phyloP scores from a whole-genome alignment of 2,888 invertebrate genomes.

The Yponomeuta malinellus region DNA sequence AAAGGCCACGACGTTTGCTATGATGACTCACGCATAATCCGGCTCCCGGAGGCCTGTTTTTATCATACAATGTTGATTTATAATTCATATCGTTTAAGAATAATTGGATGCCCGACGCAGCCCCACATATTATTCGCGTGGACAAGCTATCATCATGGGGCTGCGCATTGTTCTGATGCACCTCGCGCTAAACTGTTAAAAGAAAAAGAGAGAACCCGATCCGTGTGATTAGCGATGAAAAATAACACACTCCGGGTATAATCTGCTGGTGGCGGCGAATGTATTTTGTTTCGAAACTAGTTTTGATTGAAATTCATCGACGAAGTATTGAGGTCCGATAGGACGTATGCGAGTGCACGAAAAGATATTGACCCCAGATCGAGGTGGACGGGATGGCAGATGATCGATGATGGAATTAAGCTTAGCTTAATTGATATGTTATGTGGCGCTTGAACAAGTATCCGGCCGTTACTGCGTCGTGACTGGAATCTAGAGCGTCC shows the following conservation, averaged over 20 bases:
- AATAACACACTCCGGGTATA: slow-evolving; percentile 16
- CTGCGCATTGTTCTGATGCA: slow-evolving; percentile 36
- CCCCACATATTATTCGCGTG: slow-evolving; percentile 37
- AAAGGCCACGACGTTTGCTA: slow-evolving; percentile 23
- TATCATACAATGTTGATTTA: slow-evolving; percentile 37
- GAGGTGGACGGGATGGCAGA: slow-evolving; percentile 61
- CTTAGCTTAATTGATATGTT: slow-evolving; percentile 52
- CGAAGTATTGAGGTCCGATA: slow-evolving; percentile 41
- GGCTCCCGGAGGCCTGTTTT: slow-evolving; percentile 28
- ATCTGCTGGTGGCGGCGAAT: slow-evolving; percentile 30
- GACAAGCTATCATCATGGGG: slow-evolving; percentile 41
- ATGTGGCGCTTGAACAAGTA: slow-evolving; percentile 52
- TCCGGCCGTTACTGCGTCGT: slow-evolving; percentile 31
- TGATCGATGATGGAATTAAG: slow-evolving; percentile 63
- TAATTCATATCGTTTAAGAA: slow-evolving; percentile 54
- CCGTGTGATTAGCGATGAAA: slow-evolving; percentile 18
- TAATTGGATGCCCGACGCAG: slow-evolving; percentile 42
- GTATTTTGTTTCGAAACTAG: slow-evolving; percentile 42
- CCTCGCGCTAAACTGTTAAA: slow-evolving; percentile 19
- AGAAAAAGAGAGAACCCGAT: slow-evolving; percentile 14
- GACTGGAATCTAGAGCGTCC: slow-evolving; percentile 39
- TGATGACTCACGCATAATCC: slow-evolving; percentile 35
- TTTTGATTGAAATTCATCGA: slow-evolving; percentile 55
- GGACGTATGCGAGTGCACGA: slow-evolving; percentile 37
- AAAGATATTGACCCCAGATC: slow-evolving; percentile 65